Evolutionary conservation across 2,888 invertebrate species (phyloP).

Genomic region (Axea sp.): DNA sequence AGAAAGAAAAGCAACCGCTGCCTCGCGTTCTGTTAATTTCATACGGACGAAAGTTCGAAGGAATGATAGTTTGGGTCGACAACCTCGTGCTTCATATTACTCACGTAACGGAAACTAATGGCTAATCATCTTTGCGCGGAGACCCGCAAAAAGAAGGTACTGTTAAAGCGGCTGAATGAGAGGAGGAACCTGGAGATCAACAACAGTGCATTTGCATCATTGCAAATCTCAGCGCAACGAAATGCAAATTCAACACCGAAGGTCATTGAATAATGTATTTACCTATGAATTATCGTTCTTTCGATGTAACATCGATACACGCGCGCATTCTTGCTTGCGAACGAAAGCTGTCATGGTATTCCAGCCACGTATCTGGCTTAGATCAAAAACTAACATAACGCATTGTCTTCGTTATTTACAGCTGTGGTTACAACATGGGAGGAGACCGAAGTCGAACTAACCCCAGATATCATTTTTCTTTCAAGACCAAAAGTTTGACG

Average conservation of each 20-base stretch:
- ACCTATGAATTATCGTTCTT: conserved; percentile 62
- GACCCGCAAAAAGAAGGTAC: conserved; percentile 33
- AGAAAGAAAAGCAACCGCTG: neutral
- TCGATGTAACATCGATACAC: conserved; percentile 49
- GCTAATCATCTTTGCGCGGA: conserved; percentile 22
- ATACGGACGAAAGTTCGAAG: neutral
- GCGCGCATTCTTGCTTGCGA: conserved; percentile 37
- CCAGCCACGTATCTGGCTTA: conserved; percentile 50
- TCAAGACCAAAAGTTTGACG: too few relatives aligned
- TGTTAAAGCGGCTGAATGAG: conserved; percentile 26
- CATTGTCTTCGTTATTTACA: conserved; percentile 26
- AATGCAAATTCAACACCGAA: conserved; percentile 57
- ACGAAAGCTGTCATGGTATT: conserved; percentile 55
- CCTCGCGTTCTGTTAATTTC: conserved; percentile 4
- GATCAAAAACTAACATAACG: conserved; percentile 53
- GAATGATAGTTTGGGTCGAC: conserved; percentile 33
- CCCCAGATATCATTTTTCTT: too few relatives aligned
- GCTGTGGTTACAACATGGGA: neutral
- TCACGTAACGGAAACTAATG: conserved; percentile 48
- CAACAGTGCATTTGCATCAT: conserved; percentile 47
- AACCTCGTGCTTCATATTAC: conserved; percentile 33
- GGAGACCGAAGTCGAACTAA: neutral
- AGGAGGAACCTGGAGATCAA: conserved; percentile 8
- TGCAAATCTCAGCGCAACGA: conserved; percentile 49
- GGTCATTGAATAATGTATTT: conserved; percentile 61